Evolutionary conservation across 2,113 vertebrate species (phyloP).

Genomic region (Stigmatopora nigra): DNA sequence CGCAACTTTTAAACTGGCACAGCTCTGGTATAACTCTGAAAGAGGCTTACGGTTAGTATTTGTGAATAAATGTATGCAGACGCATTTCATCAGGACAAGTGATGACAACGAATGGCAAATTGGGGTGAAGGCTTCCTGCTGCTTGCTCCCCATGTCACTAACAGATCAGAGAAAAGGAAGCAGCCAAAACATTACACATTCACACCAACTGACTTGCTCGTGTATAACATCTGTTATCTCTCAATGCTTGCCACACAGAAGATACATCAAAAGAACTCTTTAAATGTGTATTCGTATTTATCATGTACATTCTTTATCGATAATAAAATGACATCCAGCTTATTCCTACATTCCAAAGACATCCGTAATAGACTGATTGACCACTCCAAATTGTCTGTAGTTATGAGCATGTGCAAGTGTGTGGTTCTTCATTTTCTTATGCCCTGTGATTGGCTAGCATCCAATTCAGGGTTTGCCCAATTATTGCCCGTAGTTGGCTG

Average conservation of each 20-base stretch:
- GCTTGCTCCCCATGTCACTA: conserved; percentile 60
- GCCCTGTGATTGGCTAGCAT: no score
- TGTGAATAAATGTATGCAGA: conserved; percentile 27
- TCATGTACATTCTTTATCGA: background rate
- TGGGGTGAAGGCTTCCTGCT: conserved; percentile 70
- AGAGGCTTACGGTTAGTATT: background rate
- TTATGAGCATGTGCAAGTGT: no score
- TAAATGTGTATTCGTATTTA: background rate
- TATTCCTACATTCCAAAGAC: no score
- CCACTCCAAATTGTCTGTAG: no score
- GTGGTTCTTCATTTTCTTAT: no score
- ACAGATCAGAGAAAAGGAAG: conserved; percentile 53
- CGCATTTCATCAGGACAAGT: conserved; percentile 66
- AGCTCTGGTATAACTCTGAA: background rate
- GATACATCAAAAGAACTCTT: background rate
- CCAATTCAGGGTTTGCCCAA: no score
- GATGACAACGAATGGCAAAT: conserved; percentile 75
- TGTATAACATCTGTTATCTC: background rate
- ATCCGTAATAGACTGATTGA: no score
- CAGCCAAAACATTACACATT: conserved; percentile 46
- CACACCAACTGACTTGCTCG: conserved; percentile 19
- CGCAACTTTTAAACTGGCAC: background rate
- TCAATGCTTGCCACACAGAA: background rate
- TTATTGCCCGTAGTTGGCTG: no score
- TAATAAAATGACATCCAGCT: no score